These are phyloP conservation scores for Euura lappo DNA, from an alignment of 1,140 invertebrate genomes.

Conservation along the genomic window DNA sequence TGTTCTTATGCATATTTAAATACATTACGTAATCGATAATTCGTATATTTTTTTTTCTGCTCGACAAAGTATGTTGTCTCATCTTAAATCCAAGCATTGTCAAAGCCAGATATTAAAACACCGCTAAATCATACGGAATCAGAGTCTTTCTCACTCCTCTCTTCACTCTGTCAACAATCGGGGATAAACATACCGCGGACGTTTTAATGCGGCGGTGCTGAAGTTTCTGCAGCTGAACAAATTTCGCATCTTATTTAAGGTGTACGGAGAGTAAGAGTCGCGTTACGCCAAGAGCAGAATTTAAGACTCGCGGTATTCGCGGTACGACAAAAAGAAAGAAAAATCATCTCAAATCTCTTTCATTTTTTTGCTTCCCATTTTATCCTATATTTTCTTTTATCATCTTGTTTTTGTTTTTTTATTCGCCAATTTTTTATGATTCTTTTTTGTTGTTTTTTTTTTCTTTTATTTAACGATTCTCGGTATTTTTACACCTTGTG, in stretches of 20 bases:
- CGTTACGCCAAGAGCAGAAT: too few species aligned
- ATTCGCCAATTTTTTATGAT: background rate
- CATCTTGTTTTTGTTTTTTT: background rate
- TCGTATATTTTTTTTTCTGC: too few species aligned
- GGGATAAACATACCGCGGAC: too few species aligned
- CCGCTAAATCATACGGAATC: too few species aligned
- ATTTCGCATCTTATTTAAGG: background rate
- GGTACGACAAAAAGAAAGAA: background rate
- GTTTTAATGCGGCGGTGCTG: background rate
- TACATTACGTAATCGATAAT: too few species aligned
- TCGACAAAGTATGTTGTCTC: too few species aligned
- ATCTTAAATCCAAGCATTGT: too few species aligned
- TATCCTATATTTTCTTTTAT: background rate
- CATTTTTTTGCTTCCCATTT: background rate
- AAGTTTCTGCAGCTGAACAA: background rate
- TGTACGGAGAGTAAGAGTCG: background rate
- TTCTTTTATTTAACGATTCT: background rate
- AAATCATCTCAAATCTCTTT: background rate
- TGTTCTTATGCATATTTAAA: too few species aligned
- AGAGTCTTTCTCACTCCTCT: too few species aligned
- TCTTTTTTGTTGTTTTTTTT: conserved; percentile 2
- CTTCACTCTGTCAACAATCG: too few species aligned
- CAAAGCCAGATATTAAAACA: too few species aligned
- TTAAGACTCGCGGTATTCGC: background rate
- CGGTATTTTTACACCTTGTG: background rate